Evolutionary conservation across 1,140 invertebrate genomes (phyloP), one percentile per base, ranked within the genome.

Genomic region (Laodelphax striatellus): DNA sequence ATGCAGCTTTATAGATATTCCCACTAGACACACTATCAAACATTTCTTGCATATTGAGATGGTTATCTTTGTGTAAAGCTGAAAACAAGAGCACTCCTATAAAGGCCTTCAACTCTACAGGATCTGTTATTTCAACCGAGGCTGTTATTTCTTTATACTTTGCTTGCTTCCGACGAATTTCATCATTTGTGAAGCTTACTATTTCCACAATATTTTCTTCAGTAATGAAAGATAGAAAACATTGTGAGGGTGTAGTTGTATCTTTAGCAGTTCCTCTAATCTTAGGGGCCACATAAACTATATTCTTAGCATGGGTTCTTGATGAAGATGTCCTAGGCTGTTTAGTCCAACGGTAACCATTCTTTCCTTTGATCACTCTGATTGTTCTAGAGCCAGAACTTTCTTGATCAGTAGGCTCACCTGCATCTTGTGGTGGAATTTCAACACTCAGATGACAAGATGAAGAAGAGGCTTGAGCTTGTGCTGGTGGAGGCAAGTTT

Each of bases 11-110:
- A 62, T 67, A 72, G 11, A 60, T 58, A 34, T 58, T 61, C n/a
- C 68, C 67, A 24, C 62, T 64, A 28, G 60, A 28, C 46, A 31
- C 42, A 28, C 6, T 34, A 43, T 69, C 55, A 63, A 67, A 69
- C 53, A 69, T 62, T 46, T 63, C 31, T 41, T 60, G 62, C 6
- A 41, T 56, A 54, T 24, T 38, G 16, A 71, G 50, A 59, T 70
- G 66, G 50, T 67, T 67, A 59, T 66, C 63, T 64, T 69, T 69
- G 28, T 57, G 28, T 9, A 55, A 64, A 17, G 61, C 67, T 19
- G 68, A 53, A n/a, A 68, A 24, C 3, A 66, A 43, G 24, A 68
- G 52, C 38, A 69, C n/a, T 34, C 62, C 67, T 58, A 69, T 55
- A 10, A 71, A 17, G 16, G 64, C 62, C 38, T 56, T 54, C n/a